These are phyloP conservation scores for Frieseomelitta varia DNA, from an alignment of 1,140 invertebrate genomes.

Conservation along the genomic window DNA sequence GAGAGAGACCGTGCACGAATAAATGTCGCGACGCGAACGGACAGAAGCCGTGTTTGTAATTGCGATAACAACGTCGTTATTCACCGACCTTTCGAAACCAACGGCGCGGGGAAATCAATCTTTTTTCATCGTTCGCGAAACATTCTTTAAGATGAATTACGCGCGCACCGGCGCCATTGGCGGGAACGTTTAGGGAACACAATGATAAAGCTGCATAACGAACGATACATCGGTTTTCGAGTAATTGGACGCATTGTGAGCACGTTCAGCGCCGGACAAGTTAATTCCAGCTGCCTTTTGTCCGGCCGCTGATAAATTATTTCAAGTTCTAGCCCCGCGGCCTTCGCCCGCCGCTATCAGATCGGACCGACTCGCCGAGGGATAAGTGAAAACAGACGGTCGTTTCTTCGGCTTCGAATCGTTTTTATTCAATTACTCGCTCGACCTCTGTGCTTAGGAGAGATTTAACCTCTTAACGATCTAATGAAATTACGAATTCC, in stretches of 20 bases:
- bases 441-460: not conserved
- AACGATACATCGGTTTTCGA: slow-evolving; percentile 68
- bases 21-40: slow-evolving; percentile 7
- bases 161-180: slow-evolving; percentile 36
- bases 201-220: slow-evolving; percentile 60
- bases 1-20: not conserved
- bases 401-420: not conserved
- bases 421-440: slow-evolving; percentile 29
- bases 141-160: slow-evolving; percentile 7
- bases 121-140: not conserved
- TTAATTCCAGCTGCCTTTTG: slow-evolving; percentile 42
- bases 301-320: slow-evolving; percentile 29
- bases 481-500: too few species aligned
- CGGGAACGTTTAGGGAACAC: not conserved
- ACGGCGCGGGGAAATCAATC: not conserved
- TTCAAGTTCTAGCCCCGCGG: not conserved
- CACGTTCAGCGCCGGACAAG: slow-evolving; percentile 14
- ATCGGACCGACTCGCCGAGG: not conserved
- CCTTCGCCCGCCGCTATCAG: not conserved
- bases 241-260: slow-evolving; percentile 67
- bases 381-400: slow-evolving; percentile 16
- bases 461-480: not conserved
- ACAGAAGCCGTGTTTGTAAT: not conserved
- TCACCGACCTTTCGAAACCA: slow-evolving; percentile 15
- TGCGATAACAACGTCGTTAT: slow-evolving; percentile 21